Percentiles rank a stretch among this genome's conserved stretches.
phyloP scores from a whole-genome alignment of 2,797 vertebrate genomes.

The Acrossocheilus fasciatus region DNA sequence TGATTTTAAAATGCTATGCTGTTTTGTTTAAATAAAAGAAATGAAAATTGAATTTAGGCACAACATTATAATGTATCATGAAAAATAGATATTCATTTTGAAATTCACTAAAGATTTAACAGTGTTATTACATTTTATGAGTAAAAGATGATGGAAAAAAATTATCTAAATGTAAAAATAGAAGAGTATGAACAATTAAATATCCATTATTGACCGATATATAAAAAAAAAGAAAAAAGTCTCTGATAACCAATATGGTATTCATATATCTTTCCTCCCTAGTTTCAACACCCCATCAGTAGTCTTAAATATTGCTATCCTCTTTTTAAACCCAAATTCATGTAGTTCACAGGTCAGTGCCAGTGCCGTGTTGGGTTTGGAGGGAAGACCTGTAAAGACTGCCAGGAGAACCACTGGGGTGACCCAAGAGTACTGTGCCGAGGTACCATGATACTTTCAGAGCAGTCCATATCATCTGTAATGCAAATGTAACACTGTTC shows the following conservation, averaged over 20 bases:
- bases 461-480: not conserved
- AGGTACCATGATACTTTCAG: constrained; percentile 74
- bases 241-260: not conserved
- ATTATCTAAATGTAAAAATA: not conserved
- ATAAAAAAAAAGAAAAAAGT: too few relatives aligned
- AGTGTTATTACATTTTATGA: not conserved
- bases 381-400: constrained; percentile 89
- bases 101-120: not conserved
- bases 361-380: constrained; percentile 92
- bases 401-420: constrained; percentile 96
- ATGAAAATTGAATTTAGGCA: not conserved
- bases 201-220: not conserved
- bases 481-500: not conserved
- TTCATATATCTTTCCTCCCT: not conserved
- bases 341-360: constrained; percentile 93
- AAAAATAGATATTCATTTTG: not conserved
- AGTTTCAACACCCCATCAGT: not conserved
- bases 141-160: not conserved
- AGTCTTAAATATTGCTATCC: not conserved
- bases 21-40: not conserved
- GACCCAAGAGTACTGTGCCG: constrained; percentile 88
- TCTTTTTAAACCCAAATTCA: constrained; percentile 2
- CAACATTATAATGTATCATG: not conserved
- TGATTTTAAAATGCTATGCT: not conserved
- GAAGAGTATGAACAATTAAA: not conserved